These are phyloP conservation scores for Hedya salicella DNA, from an alignment of 2,888 invertebrate genomes.

Conservation along the genomic window DNA sequence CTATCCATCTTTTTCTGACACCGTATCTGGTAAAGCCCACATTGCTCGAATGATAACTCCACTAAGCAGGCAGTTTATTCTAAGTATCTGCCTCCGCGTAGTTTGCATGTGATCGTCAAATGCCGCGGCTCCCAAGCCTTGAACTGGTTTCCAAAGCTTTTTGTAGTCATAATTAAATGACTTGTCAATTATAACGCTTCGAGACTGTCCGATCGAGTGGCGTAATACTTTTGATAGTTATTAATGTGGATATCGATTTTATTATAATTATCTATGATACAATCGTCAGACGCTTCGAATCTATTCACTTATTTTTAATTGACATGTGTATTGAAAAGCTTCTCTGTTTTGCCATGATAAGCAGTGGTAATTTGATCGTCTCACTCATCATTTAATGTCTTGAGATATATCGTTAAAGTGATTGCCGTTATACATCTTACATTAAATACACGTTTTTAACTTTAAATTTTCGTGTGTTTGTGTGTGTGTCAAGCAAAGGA, in stretches of 20 bases:
- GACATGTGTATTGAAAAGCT: not conserved
- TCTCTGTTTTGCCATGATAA: not conserved
- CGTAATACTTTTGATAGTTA: not conserved
- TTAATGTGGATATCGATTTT: not conserved
- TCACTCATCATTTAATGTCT: not conserved
- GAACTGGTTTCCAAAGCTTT: slow-evolving; percentile 13
- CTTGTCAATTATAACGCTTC: slow-evolving; percentile 13
- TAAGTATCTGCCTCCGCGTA: not conserved
- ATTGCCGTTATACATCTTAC: too few species aligned
- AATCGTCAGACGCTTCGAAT: not conserved
- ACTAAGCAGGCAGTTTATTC: not conserved
- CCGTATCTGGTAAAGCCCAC: too few species aligned
- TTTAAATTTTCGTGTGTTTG: too few species aligned
- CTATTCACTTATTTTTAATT: slow-evolving; percentile 6
- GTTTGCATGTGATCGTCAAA: slow-evolving; percentile 4
- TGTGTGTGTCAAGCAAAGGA: too few species aligned
- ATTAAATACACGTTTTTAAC: too few species aligned
- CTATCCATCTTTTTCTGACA: too few species aligned
- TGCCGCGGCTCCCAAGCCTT: slow-evolving; percentile 8
- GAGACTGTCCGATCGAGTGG: slow-evolving; percentile 5
- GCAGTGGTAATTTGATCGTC: not conserved
- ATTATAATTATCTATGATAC: not conserved
- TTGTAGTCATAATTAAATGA: slow-evolving; percentile 11
- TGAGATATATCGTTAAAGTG: not conserved
- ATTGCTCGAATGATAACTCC: too few species aligned